These are phyloP conservation scores for Lamprologus sp. DNA, from an alignment of 2,113 vertebrate genomes.

Conservation along the genomic window DNA sequence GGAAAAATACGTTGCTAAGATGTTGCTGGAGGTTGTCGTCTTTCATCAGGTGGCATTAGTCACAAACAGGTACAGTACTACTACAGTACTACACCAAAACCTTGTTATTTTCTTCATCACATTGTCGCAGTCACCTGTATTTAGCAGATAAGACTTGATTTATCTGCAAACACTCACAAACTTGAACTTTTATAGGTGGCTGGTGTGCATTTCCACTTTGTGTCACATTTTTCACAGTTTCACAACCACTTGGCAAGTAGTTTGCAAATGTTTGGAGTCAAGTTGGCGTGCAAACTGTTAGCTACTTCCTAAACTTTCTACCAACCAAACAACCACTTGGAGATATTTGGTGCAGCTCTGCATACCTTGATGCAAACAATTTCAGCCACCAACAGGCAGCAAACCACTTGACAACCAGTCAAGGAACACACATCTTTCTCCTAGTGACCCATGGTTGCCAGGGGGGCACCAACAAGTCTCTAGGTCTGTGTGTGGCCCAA, in stretches of 20 bases:
- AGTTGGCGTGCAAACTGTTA: background rate
- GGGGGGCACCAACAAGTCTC: background rate
- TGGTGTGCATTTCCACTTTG: background rate
- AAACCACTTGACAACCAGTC: background rate
- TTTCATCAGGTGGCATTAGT: background rate
- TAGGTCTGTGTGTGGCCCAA: rapidly evolving
- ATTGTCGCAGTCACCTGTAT: background rate
- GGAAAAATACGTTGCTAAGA: background rate
- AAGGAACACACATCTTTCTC: background rate
- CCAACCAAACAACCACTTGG: background rate
- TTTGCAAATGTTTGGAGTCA: background rate
- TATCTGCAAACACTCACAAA: background rate
- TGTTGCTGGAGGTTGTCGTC: background rate
- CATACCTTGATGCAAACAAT: background rate
- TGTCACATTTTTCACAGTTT: background rate
- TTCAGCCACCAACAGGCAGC: background rate
- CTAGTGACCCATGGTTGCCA: background rate
- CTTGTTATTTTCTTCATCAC: background rate
- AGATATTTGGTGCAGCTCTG: background rate
- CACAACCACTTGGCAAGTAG: rapidly evolving
- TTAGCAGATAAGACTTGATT: background rate
- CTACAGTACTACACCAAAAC: background rate
- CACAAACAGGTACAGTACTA: background rate
- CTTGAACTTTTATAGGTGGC: background rate
- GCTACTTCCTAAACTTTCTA: background rate